phyloP scores from a whole-genome alignment of 2,888 invertebrate species.

The Orthosia gracilis region DNA sequence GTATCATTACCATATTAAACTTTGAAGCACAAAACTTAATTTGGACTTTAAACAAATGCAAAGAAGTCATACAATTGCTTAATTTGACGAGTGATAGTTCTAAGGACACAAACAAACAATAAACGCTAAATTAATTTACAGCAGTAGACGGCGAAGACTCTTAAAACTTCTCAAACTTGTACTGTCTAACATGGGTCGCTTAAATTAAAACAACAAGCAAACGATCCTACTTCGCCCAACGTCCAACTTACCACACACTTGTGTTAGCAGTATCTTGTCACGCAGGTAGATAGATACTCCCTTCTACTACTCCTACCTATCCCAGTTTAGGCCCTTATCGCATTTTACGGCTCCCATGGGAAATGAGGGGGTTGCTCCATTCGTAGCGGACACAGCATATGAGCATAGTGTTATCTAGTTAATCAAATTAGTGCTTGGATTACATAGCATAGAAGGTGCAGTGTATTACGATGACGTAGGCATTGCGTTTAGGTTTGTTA shows the following conservation, averaged over 20 bases:
- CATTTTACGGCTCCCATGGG: slow-evolving; percentile 55
- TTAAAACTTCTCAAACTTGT: slow-evolving; percentile 32
- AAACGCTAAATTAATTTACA: background rate
- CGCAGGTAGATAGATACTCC: slow-evolving; percentile 36
- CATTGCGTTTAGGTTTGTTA: background rate
- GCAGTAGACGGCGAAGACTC: background rate
- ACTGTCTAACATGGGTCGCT: slow-evolving; percentile 15
- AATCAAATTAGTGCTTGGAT: slow-evolving; percentile 52
- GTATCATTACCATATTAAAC: background rate
- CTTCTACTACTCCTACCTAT: slow-evolving; percentile 1
- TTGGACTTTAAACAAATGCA: background rate
- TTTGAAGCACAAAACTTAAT: background rate
- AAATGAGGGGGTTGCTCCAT: slow-evolving; percentile 54
- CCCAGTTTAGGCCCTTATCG: slow-evolving; percentile 54
- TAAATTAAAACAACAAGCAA: slow-evolving; percentile 49
- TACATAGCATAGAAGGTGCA: slow-evolving; percentile 5
- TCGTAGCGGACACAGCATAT: slow-evolving; percentile 30
- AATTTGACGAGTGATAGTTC: background rate
- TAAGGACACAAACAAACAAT: background rate
- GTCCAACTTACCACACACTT: slow-evolving; percentile 35
- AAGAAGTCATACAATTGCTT: background rate
- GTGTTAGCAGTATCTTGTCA: slow-evolving; percentile 28
- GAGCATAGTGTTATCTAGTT: slow-evolving; percentile 50
- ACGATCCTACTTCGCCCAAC: slow-evolving; percentile 16
- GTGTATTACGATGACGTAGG: background rate